These are phyloP conservation scores for Cerceris rybyensis DNA, from an alignment of 2,888 invertebrate genomes.

Conservation along the genomic window DNA sequence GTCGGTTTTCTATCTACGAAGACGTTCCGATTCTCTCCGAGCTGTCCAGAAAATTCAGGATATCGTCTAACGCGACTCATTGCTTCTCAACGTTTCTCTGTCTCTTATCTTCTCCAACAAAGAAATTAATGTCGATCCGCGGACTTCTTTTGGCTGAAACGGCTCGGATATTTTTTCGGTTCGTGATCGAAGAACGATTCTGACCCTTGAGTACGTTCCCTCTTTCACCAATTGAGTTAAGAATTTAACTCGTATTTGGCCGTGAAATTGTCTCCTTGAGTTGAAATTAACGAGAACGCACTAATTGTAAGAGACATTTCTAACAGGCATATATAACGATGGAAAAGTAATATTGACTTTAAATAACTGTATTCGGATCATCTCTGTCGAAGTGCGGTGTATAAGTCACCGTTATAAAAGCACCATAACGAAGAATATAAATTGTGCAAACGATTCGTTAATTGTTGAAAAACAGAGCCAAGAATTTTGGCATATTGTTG, in stretches of 20 bases:
- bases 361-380: too few species aligned
- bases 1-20: constrained; percentile 8
- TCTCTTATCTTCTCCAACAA: constrained; percentile 25
- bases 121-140: constrained; percentile 42
- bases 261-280: too few species aligned
- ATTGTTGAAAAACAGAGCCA: too few species aligned
- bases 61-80: constrained; percentile 24
- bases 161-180: not conserved
- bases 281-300: not conserved
- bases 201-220: not conserved
- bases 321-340: too few species aligned
- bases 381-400: too few species aligned
- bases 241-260: not conserved
- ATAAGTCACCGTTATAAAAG: too few species aligned
- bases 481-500: too few species aligned
- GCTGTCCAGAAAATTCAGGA: constrained; percentile 32
- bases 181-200: not conserved
- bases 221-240: not conserved
- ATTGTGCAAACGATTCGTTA: too few species aligned
- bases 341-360: too few species aligned
- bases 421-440: too few species aligned
- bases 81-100: not conserved
- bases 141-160: constrained; percentile 22
- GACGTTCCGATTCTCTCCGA: constrained; percentile 5
- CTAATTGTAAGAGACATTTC: too few species aligned